These are phyloP conservation scores for Montipora cactus DNA, from an alignment of 64 coral and sea anemone genomes.

Conservation along the genomic window DNA sequence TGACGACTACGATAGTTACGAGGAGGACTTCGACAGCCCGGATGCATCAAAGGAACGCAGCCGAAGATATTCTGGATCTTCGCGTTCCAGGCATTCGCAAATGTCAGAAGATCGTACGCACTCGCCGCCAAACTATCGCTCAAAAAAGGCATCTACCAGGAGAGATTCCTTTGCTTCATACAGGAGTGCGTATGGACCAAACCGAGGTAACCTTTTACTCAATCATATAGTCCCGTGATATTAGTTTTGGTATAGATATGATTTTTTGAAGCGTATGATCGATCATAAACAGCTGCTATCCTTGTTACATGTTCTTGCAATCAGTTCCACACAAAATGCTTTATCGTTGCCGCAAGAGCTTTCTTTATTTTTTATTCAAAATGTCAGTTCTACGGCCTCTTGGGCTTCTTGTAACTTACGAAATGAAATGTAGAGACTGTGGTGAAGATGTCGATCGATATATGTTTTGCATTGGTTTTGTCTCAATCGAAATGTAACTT, in stretches of 20 bases:
- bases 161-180: conserved; percentile 82
- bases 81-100: conserved; percentile 5
- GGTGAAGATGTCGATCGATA: background rate
- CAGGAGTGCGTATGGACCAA: conserved; percentile 75
- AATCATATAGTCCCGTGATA: background rate
- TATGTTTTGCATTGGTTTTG: background rate
- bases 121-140: conserved; percentile 19
- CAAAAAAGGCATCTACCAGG: conserved; percentile 41
- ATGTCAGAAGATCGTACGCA: conserved; percentile 15
- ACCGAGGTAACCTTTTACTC: conserved; percentile 67
- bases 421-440: too few species aligned
- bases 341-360: background rate
- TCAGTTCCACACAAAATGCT: background rate
- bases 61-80: conserved; percentile 65
- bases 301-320: background rate
- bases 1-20: conserved; percentile 91
- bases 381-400: background rate
- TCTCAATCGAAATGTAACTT: background rate
- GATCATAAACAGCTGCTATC: background rate
- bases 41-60: conserved; percentile 20
- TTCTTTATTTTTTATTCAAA: background rate
- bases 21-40: conserved; percentile 83
- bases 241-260: background rate
- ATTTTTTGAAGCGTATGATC: background rate
- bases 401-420: too few species aligned